Conservation (phyloP, 2,797 vertebrate species). For the Falco biarmicus region DNA sequence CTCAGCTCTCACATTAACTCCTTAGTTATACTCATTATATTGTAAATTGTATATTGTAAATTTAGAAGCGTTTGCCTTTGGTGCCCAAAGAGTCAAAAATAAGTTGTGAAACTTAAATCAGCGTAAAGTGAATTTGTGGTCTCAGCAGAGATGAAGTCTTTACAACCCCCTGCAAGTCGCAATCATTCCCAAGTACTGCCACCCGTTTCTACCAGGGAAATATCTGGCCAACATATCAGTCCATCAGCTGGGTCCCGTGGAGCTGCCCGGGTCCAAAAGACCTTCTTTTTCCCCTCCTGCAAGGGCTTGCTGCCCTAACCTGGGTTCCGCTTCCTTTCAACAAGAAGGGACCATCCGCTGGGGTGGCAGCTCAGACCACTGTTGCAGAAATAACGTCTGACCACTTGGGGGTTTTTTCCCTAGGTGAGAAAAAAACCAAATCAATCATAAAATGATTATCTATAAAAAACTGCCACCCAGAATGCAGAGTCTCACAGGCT, state of each 20-base stretch:
- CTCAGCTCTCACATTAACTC: not conserved
- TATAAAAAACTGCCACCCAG: not conserved
- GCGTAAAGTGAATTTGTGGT: not conserved
- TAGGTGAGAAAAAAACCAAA: not conserved
- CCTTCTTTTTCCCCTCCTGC: not conserved
- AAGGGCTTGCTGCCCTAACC: not conserved
- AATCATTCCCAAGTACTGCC: not conserved
- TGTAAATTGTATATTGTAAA: not conserved
- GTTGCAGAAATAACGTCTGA: not conserved
- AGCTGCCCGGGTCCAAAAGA: not conserved
- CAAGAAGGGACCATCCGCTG: not conserved
- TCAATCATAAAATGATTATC: not conserved
- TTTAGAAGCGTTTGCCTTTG: not conserved
- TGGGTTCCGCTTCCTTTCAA: not conserved
- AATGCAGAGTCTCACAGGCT: rapidly evolving
- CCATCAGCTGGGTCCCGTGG: not conserved
- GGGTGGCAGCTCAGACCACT: not conserved
- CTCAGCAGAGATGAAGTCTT: not conserved
- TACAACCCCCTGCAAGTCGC: not conserved
- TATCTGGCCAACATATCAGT: not conserved
- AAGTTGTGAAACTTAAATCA: not conserved
- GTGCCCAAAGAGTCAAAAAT: not conserved
- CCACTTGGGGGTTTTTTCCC: not conserved
- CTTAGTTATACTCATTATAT: not conserved
- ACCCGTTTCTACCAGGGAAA: not conserved